Base-by-base conservation (phyloP, 2,113 vertebrate genomes). In the Grantiella picta region DNA sequence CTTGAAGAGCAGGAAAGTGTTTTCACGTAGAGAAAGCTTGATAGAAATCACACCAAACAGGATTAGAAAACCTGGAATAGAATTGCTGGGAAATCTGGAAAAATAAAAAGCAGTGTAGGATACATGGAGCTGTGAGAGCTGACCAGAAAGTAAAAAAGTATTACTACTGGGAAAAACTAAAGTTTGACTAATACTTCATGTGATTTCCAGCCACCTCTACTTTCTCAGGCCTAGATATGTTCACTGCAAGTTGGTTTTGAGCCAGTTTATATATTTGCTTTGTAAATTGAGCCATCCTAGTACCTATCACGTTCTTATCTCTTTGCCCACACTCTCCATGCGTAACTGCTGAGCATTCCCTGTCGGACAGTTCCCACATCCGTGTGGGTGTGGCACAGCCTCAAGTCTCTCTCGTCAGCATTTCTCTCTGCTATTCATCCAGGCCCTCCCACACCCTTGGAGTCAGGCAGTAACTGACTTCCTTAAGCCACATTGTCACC, bases 341-440 rank as follows among this genome's bases (percentile, higher is more conserved):
- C 4, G 1, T 81, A 52, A 47, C 60, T 68, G 33, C 56, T 24
- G 56, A 38, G 4, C 17, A 36, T 53, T 60, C 45, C 10, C 54
- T 19, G 2, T 52, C 9, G 3, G 31, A 11, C n/a, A 56, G 38
- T 18, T 57, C 6, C 0, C 3, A 45, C 35, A 9, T 47, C 29
- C 15, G 44, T 45, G 44, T 49, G 47, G 11, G 0, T 1, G 1
- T 23, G 60, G 35, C 35, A 59, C 40, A 75, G 31, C 33, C 47
- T 84, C 9, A 0, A 9, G 5, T 33, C 45, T 82, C 38, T 71
- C 17, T 44, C 1, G 0, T 45, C 42, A 40, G 15, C 49, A 4
- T 40, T 82, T 54, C 49, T 54, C 49, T 60, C 19, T 85, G 38
- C 4, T 10, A 9, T 56, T 77, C 45, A 12, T 53, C 65, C 0